Evolutionary conservation across 1,140 invertebrate species (phyloP).

Genomic region (Polypedilum pembai): DNA sequence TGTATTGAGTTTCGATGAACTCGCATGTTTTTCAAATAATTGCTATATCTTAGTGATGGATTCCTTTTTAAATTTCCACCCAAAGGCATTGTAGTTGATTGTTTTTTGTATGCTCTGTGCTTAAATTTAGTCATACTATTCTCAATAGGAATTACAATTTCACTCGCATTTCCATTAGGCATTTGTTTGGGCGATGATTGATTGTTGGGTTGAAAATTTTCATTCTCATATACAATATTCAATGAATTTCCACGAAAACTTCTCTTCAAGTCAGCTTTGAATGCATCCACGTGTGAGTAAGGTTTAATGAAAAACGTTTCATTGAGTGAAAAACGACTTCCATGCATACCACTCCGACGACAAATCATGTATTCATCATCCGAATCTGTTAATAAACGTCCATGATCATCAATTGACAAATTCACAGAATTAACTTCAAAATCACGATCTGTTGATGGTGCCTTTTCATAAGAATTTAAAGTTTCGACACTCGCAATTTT

Average conservation of each 20-base stretch:
- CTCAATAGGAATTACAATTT: constrained; percentile 37
- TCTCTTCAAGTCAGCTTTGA: background rate
- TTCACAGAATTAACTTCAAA: background rate
- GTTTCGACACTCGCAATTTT: constrained; percentile 40
- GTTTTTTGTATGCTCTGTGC: constrained; percentile 32
- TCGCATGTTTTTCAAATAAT: constrained; percentile 66
- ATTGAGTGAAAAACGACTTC: constrained; percentile 28
- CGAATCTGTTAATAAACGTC: background rate
- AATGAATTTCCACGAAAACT: constrained; percentile 28
- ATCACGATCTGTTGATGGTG: constrained; percentile 32
- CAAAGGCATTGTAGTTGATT: constrained; percentile 33
- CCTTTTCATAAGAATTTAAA: constrained; percentile 40
- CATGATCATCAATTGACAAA: background rate
- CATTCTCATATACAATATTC: constrained; percentile 9
- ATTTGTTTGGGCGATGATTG: background rate
- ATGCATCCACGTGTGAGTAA: background rate
- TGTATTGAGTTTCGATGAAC: constrained; percentile 72
- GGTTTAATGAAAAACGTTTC: background rate
- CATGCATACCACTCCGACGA: background rate
- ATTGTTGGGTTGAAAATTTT: background rate
- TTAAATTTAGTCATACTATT: constrained; percentile 30
- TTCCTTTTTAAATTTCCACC: constrained; percentile 39
- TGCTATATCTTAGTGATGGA: constrained; percentile 45
- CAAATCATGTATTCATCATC: background rate
- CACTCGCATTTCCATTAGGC: background rate